phyloP scores from a whole-genome alignment of 2,113 vertebrate genomes.

The Willisornis vidua region DNA sequence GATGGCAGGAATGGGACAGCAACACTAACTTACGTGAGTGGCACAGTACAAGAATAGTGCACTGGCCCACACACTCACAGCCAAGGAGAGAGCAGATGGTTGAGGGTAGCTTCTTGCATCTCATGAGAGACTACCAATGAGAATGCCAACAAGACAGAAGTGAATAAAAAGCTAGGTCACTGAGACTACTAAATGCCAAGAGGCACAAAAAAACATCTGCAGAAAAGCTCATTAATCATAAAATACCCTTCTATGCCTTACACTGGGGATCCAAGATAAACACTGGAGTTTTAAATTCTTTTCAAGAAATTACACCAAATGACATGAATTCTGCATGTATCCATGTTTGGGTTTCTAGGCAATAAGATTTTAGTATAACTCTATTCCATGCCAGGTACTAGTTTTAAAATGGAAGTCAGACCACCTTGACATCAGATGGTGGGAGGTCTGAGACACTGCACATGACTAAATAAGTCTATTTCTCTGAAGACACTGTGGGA shows the following conservation, averaged over 20 bases:
- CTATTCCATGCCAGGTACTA: background rate
- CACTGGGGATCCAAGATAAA: conserved; percentile 44
- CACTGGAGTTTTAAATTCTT: conserved; percentile 40
- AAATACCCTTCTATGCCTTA: background rate
- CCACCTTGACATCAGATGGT: background rate
- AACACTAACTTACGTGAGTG: background rate
- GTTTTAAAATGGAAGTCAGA: conserved; percentile 61
- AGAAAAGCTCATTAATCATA: conserved; percentile 33
- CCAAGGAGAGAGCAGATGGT: background rate
- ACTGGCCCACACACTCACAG: background rate
- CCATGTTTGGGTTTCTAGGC: conserved; percentile 53
- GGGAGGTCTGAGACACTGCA: conserved; percentile 33
- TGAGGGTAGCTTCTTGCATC: background rate
- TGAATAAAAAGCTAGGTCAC: conserved; percentile 26
- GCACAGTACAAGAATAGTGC: background rate
- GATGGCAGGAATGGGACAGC: background rate
- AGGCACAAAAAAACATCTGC: background rate
- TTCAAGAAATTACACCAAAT: conserved; percentile 38
- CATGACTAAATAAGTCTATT: conserved; percentile 22
- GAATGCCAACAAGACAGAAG: conserved; percentile 15
- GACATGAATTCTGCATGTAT: conserved; percentile 6
- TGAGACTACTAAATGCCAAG: conserved; percentile 13
- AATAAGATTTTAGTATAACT: conserved; percentile 23
- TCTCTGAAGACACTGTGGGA: conserved; percentile 1
- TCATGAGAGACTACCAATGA: background rate